These are phyloP conservation scores for Natrix natrix DNA, from an alignment of 2,797 vertebrate genomes.

Conservation along the genomic window DNA sequence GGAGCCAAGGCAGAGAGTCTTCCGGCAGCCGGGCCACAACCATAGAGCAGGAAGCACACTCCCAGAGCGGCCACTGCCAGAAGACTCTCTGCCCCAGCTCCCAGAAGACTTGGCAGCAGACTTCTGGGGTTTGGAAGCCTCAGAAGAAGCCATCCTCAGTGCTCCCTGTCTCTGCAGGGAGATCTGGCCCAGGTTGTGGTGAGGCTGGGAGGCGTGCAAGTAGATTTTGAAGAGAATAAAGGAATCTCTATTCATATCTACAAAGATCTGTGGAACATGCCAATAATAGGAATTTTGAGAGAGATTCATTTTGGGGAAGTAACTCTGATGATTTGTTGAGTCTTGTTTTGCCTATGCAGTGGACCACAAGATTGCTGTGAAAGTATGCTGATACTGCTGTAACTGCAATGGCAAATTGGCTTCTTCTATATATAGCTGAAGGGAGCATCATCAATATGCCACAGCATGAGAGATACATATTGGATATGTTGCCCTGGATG, in stretches of 20 bases:
- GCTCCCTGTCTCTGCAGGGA: too few relatives aligned
- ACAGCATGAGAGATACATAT: not conserved
- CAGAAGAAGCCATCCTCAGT: too few relatives aligned
- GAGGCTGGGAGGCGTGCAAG: too few relatives aligned
- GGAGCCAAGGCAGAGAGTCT: too few relatives aligned
- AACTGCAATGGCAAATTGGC: not conserved
- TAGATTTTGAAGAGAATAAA: not conserved
- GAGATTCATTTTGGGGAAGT: not conserved
- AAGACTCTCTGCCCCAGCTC: too few relatives aligned
- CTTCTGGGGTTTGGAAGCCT: too few relatives aligned
- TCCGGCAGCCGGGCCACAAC: too few relatives aligned
- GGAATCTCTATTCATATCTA: not conserved
- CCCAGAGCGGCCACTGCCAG: too few relatives aligned
- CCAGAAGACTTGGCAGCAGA: too few relatives aligned
- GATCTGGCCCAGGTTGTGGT: too few relatives aligned
- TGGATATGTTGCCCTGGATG: not conserved
- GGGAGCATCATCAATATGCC: not conserved
- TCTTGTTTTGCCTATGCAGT: not conserved
- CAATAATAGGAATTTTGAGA: not conserved
- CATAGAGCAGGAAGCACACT: too few relatives aligned
- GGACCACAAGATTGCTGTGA: not conserved
- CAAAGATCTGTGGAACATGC: not conserved
- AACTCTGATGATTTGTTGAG: not conserved
- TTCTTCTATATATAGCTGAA: not conserved
- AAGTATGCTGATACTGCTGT: not conserved